A percentile compares a stretch with the other conserved stretches of the same genome.
These are phyloP conservation scores for Lordiphosa mommai DNA, from an alignment of 1,140 invertebrate genomes.

Conservation along the genomic window DNA sequence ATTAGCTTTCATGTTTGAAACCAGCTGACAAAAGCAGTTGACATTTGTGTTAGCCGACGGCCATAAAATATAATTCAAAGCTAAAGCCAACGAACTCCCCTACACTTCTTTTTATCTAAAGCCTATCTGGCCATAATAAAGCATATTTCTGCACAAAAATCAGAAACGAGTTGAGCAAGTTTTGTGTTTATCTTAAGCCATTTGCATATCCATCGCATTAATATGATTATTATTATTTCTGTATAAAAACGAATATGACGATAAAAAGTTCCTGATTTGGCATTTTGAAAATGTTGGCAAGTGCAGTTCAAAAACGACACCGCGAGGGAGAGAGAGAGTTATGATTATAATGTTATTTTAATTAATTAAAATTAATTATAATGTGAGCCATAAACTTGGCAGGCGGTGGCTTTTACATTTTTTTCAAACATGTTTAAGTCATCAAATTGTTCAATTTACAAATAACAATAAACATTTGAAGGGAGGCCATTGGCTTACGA, in stretches of 20 bases:
- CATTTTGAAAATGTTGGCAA: constrained; percentile 5
- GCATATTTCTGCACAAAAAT: constrained; percentile 72
- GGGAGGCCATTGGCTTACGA: constrained; percentile 25
- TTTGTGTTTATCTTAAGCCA: constrained; percentile 53
- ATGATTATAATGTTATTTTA: constrained; percentile 65
- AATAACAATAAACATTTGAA: constrained; percentile 43
- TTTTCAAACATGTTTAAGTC: constrained; percentile 53
- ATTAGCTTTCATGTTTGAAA: constrained; percentile 28
- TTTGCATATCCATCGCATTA: constrained; percentile 74
- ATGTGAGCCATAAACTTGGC: constrained; percentile 40
- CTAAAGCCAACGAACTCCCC: constrained; percentile 26
- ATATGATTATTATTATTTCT: constrained; percentile 60
- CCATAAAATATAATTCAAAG: constrained; percentile 76
- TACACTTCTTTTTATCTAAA: too few relatives aligned
- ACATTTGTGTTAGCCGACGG: constrained; percentile 41
- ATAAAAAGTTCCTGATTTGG: constrained; percentile 18
- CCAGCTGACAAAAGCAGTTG: constrained; percentile 59
- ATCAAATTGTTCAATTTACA: constrained; percentile 56
- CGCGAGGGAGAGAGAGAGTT: constrained; percentile 22
- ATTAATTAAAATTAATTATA: constrained; percentile 75
- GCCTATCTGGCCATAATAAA: constrained; percentile 52
- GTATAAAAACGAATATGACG: constrained; percentile 18
- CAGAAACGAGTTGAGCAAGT: constrained; percentile 67
- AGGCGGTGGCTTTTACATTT: constrained; percentile 29
- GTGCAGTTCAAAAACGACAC: constrained; percentile 49